Evolutionary conservation across 1,140 invertebrate species (phyloP).

Genomic region (Linepithema humile): DNA sequence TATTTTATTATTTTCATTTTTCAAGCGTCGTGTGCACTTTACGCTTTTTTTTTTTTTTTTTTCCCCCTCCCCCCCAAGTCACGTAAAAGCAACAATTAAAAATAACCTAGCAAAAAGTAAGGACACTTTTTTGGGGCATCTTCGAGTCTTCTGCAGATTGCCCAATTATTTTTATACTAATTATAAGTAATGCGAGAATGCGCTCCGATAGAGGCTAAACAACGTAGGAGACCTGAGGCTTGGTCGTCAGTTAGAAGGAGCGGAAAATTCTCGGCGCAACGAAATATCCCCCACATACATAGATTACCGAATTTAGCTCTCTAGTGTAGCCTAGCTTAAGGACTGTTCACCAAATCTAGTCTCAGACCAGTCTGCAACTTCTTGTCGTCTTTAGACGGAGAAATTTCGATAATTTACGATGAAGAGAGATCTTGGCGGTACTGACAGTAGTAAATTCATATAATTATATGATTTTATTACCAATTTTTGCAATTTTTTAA

Average conservation of each 20-base stretch:
- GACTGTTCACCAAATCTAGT: constrained; percentile 66
- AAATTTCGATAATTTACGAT: neutral
- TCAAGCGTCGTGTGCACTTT: neutral
- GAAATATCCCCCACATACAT: constrained; percentile 66
- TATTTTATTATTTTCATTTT: neutral
- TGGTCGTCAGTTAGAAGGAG: constrained; percentile 19
- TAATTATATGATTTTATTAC: too few species aligned
- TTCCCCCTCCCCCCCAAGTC: too few species aligned
- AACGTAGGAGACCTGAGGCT: neutral
- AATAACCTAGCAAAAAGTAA: constrained; percentile 6
- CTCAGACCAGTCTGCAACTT: constrained; percentile 42
- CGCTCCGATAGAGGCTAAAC: constrained; percentile 8
- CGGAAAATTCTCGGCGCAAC: constrained; percentile 71
- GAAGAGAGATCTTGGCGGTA: neutral
- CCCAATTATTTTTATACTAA: constrained; percentile 83
- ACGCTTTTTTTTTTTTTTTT: neutral
- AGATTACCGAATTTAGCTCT: constrained; percentile 61
- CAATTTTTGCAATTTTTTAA: neutral
- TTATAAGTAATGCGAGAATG: constrained; percentile 68
- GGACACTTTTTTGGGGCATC: constrained; percentile 58
- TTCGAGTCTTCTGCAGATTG: constrained; percentile 70
- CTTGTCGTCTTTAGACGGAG: neutral
- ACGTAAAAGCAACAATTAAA: neutral
- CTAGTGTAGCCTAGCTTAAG: constrained; percentile 59
- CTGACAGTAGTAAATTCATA: too few species aligned